Evolutionary conservation across 1,140 invertebrate genomes (phyloP).

Genomic region (Coptotermes formosanus): DNA sequence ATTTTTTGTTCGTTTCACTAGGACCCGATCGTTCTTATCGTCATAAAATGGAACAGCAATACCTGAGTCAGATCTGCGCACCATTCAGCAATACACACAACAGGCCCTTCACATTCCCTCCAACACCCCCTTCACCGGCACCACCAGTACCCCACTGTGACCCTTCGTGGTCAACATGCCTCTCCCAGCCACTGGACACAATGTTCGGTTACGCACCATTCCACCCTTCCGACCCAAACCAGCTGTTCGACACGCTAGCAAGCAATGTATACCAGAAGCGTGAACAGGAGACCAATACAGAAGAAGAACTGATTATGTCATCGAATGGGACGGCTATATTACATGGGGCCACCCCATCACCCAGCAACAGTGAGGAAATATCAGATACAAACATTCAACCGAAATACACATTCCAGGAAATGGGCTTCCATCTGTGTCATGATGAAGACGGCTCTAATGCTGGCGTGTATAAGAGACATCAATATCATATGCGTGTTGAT

Average conservation of each 20-base stretch:
- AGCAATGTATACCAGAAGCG: not conserved
- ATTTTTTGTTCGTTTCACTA: too few relatives aligned
- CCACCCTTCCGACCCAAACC: not conserved
- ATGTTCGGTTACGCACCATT: not conserved
- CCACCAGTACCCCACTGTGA: not conserved
- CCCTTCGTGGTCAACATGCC: not conserved
- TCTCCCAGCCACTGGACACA: not conserved
- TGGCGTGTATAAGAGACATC: not conserved
- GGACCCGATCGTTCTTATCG: too few relatives aligned
- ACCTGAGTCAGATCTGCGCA: not conserved
- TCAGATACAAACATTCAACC: not conserved
- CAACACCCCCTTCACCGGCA: not conserved
- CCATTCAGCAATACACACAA: not conserved
- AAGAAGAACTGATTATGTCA: not conserved
- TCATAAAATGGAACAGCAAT: not conserved
- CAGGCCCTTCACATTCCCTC: not conserved
- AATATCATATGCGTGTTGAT: not conserved
- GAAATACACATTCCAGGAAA: not conserved
- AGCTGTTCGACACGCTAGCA: not conserved
- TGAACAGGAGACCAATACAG: not conserved
- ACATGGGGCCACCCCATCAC: not conserved
- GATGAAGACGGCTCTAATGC: not conserved
- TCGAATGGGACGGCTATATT: not conserved
- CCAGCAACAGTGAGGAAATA: not conserved
- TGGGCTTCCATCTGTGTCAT: not conserved